These are phyloP conservation scores for Psephotus haematonotus DNA, from an alignment of 2,113 vertebrate species.

Conservation along the genomic window DNA sequence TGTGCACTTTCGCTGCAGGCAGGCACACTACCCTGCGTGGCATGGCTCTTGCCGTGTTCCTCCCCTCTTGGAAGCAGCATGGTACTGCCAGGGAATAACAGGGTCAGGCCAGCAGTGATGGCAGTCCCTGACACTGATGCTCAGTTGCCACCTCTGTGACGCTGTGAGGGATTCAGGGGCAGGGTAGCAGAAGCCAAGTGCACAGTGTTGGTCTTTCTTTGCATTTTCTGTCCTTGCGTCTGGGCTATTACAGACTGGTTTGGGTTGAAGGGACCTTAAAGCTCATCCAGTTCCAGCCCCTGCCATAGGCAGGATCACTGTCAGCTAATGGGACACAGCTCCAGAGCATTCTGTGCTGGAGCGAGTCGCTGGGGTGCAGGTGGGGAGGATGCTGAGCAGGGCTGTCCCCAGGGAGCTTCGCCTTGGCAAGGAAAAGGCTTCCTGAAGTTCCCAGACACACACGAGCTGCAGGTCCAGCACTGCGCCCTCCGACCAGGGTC, in stretches of 20 bases:
- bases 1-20: accelerated
- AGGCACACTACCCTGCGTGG: accelerated
- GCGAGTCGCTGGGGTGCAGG: accelerated
- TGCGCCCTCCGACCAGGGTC: accelerated
- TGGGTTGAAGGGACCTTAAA: neutral
- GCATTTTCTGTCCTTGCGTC: neutral
- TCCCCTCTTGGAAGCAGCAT: neutral
- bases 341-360: neutral
- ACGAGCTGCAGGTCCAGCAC: neutral
- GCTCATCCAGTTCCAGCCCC: neutral
- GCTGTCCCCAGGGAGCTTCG: neutral
- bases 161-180: neutral
- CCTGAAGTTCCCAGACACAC: neutral
- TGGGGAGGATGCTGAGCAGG: neutral
- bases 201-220: neutral
- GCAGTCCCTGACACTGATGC: accelerated
- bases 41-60: accelerated
- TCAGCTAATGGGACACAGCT: accelerated
- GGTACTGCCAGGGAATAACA: neutral
- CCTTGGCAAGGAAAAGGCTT: neutral
- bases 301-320: accelerated
- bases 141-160: neutral
- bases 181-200: neutral
- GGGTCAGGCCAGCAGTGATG: neutral
- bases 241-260: neutral